Conservation (phyloP, 2,113 vertebrate species). For the Trematocara stigmaticum region DNA sequence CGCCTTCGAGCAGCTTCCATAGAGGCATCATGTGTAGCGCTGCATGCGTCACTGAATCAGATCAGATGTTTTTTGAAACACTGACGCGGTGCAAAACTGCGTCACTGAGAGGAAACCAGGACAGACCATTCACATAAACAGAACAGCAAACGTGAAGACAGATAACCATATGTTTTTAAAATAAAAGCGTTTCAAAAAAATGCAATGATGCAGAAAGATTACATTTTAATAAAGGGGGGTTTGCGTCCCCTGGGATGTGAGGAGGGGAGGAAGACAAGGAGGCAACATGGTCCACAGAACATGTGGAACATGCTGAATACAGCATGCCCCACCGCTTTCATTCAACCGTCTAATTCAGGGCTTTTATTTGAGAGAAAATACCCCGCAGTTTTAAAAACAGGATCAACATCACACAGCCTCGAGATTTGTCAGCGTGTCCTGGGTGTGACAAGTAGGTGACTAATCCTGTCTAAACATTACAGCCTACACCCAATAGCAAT, state of each 20-base stretch:
- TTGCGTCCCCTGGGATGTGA: not conserved
- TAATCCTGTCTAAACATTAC: conserved; percentile 65
- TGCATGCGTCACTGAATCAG: conserved; percentile 32
- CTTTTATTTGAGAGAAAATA: not conserved
- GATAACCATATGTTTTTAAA: not conserved
- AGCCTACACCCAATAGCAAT: conserved; percentile 43
- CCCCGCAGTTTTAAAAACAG: not conserved
- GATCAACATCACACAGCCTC: conserved; percentile 6
- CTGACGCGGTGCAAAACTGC: conserved; percentile 54
- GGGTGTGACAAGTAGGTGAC: conserved; percentile 56
- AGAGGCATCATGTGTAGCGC: not conserved
- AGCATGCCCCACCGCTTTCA: not conserved
- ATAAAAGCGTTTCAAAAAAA: not conserved
- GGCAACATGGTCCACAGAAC: not conserved
- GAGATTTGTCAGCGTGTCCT: conserved; percentile 38
- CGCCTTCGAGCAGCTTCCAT: not conserved
- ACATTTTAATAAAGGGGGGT: not conserved
- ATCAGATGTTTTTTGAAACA: conserved; percentile 27
- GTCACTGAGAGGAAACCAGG: conserved; percentile 36
- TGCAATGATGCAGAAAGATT: not conserved
- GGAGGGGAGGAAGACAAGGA: not conserved
- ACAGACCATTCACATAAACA: conserved; percentile 31
- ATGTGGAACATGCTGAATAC: too few relatives aligned
- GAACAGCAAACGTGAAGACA: not conserved
- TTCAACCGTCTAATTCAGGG: not conserved